These are phyloP conservation scores for Cephus pulcher DNA, from an alignment of 2,888 invertebrate species.

Conservation along the genomic window DNA sequence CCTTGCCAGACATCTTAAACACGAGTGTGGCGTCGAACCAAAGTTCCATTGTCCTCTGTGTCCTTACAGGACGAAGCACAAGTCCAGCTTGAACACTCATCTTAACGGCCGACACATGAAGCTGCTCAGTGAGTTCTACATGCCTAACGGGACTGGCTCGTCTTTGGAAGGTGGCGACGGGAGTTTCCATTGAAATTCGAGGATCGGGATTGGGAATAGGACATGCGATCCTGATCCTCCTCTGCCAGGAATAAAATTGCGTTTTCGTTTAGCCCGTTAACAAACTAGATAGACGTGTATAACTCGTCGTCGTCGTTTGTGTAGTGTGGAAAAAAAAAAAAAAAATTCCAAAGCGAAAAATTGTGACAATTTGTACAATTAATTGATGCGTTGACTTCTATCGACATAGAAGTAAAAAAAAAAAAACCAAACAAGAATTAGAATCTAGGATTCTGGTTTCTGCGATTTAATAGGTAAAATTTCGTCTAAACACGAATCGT, in stretches of 20 bases:
- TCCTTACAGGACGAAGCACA: constrained; percentile 61
- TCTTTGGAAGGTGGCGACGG: constrained; percentile 17
- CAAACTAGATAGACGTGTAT: background rate
- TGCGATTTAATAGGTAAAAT: background rate
- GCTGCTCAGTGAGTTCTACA: constrained; percentile 46
- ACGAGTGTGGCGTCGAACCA: constrained; percentile 70
- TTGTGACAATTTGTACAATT: background rate
- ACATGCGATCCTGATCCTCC: background rate
- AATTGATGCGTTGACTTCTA: background rate
- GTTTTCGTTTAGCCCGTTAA: background rate
- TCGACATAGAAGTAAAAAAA: background rate
- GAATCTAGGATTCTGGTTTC: background rate
- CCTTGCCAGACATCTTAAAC: constrained; percentile 64
- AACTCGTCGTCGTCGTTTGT: background rate
- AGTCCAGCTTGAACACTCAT: constrained; percentile 61
- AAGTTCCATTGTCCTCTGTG: constrained; percentile 67
- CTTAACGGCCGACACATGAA: constrained; percentile 61
- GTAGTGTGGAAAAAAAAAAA: background rate
- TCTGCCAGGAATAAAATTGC: background rate
- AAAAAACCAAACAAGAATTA: background rate
- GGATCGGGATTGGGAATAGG: background rate
- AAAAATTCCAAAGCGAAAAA: background rate
- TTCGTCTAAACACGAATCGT: background rate
- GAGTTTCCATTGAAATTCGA: background rate
- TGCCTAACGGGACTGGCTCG: constrained; percentile 39